Conservation (phyloP, 2,888 invertebrate species). For the Chrysolina oricalcia region DNA sequence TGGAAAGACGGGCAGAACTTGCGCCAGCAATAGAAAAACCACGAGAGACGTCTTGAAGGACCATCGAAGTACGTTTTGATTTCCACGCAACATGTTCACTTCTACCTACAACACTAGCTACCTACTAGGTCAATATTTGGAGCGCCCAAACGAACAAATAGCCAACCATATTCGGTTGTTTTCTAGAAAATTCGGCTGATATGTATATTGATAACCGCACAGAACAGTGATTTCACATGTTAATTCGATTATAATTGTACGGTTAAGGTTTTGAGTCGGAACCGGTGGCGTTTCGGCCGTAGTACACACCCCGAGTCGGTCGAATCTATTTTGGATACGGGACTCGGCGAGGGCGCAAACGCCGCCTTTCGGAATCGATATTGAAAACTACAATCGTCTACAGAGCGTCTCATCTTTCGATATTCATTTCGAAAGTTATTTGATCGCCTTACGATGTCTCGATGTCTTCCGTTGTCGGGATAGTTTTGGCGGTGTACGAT, state of each 20-base stretch:
- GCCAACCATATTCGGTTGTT: conserved; percentile 19
- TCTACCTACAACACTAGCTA: conserved; percentile 42
- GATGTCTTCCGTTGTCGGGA: background rate
- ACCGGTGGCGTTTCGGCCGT: conserved; percentile 66
- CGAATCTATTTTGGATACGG: conserved; percentile 67
- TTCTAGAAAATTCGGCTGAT: conserved; percentile 20
- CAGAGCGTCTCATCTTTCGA: conserved; percentile 32
- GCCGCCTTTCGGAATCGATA: conserved; percentile 61
- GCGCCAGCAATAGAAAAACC: conserved; percentile 56
- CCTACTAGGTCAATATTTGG: conserved; percentile 51
- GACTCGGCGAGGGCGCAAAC: conserved; percentile 64
- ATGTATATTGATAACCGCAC: conserved; percentile 14
- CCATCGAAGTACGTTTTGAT: conserved; percentile 50
- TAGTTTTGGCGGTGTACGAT: background rate
- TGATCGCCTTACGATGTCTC: background rate
- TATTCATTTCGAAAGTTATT: conserved; percentile 24
- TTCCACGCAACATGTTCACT: conserved; percentile 63
- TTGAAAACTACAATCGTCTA: conserved; percentile 57
- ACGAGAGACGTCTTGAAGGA: conserved; percentile 47
- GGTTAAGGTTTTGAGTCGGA: conserved; percentile 57
- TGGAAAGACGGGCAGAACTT: conserved; percentile 72
- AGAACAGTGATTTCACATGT: conserved; percentile 59
- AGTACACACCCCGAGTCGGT: conserved; percentile 71
- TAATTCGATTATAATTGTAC: conserved; percentile 61
- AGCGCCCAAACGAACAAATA: conserved; percentile 15